Conservation (phyloP, 2,888 invertebrate genomes). For the Harmothoe impar region DNA sequence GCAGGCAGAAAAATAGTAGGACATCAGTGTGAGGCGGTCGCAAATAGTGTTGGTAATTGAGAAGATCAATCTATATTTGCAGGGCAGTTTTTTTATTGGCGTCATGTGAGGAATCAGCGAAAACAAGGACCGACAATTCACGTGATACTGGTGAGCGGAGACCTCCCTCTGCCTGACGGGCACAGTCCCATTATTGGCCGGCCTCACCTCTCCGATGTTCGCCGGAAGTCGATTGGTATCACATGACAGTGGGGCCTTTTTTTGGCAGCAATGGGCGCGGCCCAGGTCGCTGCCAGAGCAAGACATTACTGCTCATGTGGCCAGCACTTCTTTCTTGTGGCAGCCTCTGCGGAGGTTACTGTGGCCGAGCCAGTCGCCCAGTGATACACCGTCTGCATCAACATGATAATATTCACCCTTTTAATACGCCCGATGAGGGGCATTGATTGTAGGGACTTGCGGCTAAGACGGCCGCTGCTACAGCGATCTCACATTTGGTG, state of each 20-base stretch:
- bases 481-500: constrained; percentile 57
- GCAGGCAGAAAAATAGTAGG: neutral
- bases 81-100: constrained; percentile 23
- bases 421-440: constrained; percentile 41
- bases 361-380: neutral
- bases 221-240: constrained; percentile 56
- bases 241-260: constrained; percentile 33
- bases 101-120: neutral
- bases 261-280: constrained; percentile 13
- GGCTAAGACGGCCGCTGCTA: neutral
- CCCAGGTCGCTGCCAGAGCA: constrained; percentile 33
- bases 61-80: constrained; percentile 42
- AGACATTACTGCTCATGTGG: constrained; percentile 14
- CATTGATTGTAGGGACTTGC: neutral
- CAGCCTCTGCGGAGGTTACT: neutral
- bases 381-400: constrained; percentile 53
- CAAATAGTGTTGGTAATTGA: constrained; percentile 26
- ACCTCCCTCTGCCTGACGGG: neutral
- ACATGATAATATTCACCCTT: constrained; percentile 49
- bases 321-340: constrained; percentile 51
- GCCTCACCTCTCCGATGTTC: constrained; percentile 27
- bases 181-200: neutral
- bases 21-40: neutral
- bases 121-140: constrained; percentile 55
- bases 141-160: neutral